Base-by-base conservation (phyloP, 1,140 invertebrate genomes). In the Euglossa dilemma region DNA sequence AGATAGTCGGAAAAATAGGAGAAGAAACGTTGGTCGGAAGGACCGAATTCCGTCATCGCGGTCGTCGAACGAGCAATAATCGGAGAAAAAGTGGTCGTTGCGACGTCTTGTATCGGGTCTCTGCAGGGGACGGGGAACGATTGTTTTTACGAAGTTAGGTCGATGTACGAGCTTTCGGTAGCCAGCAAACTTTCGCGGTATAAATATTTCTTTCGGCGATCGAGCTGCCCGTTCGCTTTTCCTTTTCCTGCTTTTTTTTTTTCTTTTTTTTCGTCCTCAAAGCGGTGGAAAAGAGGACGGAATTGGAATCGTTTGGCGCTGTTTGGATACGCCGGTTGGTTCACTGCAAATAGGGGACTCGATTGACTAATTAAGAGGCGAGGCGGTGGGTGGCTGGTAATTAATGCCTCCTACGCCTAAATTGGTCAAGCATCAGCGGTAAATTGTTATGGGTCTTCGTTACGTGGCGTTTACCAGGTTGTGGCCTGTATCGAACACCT, bases 381-480 rank as follows among this genome's bases (percentile, higher is more conserved):
- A 16, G 11, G 12, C 6, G 43, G 3, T 0, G 8, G 16, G 8
- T 1, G n/a, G 28, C 2, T 52, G 11, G 56, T 73, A 73, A 80
- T 80, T 63, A 73, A 73, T 64, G 70, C n/a, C 47, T 54, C 43
- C 50, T 52, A 61, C 45, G 8, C 18, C 14, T n/a, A 52, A 70
- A 80, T 72, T 72, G 67, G 36, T 25, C 8, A 23, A n/a, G 50
- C 28, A 63, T 80, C 36, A 50, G 3, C 14, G 28, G 57, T 80
- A 80, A 80, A 80, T 74, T 80, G 78, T 73, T 80, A 80, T 74
- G 59, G 78, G 70, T 73, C 23, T 80, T 80, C 78, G 78, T 80
- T 74, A 74, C 70, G 70, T 80, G 14, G 57, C 70, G 78, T 80
- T 73, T 74, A 80, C 47, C 57, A n/a, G 28, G 20, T 43, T 18